Base-by-base conservation (phyloP, 2,113 vertebrate genomes). In the Nyctereutes procyonoides region DNA sequence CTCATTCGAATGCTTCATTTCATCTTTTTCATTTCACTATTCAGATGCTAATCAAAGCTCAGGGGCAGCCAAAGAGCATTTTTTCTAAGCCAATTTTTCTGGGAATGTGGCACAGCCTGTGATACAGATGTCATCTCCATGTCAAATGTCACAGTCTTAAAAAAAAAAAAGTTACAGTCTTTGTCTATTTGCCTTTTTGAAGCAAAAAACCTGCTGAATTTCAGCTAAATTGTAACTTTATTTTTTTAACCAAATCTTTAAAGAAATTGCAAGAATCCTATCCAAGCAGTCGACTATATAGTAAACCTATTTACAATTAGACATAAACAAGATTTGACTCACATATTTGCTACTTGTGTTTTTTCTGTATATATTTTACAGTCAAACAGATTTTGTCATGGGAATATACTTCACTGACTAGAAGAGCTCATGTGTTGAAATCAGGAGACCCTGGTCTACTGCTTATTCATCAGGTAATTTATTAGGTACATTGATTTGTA, bases 31-130 rank as follows among this genome's bases (percentile, higher is more conserved):
- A 58, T n/a, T 77, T 51, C 28, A 56, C 81, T 53, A 96, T 96
- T 97, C 86, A 93, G 51, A 97, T 89, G 90, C 82, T 96, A 97
- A 97, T 95, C 63, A 65, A 60, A 48, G 32, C 77, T 69, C 60
- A 28, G 77, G 20, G 53, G n/a, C 51, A 76, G 81, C 56, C 95
- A 88, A 84, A 85, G 30, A 81, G 30, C 1, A 26, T 16, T 76
- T 82, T 62, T 85, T 60, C 60, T 71, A 80, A 93, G 22, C 79
- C 60, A 55, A 24, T 76, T 94, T 60, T 87, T 95, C 22, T 20
- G 19, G n/a, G 48, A 90, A 32, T 69, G 80, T 62, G 83, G 77
- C 62, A 97, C 35, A 63, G n/a, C 43, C 19, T 60, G 62, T 35
- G n/a, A 90, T 35, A 55, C 15, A 13, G 8, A 79, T 22, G 26